Conservation (phyloP, 2,113 vertebrate genomes). For the Pogona vitticeps region DNA sequence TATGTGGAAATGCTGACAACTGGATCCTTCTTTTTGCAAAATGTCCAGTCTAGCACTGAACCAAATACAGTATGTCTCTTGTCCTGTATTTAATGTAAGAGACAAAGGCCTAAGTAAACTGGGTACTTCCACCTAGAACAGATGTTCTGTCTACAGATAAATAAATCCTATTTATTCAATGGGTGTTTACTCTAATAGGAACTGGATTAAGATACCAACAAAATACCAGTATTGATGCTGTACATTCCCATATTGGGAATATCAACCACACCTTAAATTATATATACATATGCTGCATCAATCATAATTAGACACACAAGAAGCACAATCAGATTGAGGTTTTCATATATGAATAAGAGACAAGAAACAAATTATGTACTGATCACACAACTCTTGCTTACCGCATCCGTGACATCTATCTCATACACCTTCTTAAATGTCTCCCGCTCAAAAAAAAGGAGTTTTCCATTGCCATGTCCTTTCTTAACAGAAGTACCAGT, state of each 20-base stretch:
- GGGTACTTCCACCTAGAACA: not conserved
- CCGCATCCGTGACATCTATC: constrained; percentile 91
- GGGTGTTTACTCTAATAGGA: no score
- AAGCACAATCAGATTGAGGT: not conserved
- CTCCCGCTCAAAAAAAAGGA: constrained; percentile 88
- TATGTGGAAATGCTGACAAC: not conserved
- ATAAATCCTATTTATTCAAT: no score
- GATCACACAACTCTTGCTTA: constrained; percentile 41
- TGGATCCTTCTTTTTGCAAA: not conserved
- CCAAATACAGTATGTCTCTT: not conserved
- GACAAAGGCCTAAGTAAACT: not conserved
- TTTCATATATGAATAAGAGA: constrained; percentile 32
- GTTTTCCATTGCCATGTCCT: constrained; percentile 88
- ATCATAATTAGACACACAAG: not conserved
- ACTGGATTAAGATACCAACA: no score
- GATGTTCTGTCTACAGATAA: not conserved
- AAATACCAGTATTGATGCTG: no score
- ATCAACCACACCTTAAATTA: not conserved
- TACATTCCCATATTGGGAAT: no score
- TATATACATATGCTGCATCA: not conserved
- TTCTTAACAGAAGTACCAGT: constrained; percentile 93
- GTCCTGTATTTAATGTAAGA: not conserved
- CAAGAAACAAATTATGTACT: not conserved
- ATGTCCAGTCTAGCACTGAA: not conserved
- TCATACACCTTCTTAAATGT: constrained; percentile 90